Base-by-base conservation (phyloP, 2,888 invertebrate species). In the Agrotis exclamationis region DNA sequence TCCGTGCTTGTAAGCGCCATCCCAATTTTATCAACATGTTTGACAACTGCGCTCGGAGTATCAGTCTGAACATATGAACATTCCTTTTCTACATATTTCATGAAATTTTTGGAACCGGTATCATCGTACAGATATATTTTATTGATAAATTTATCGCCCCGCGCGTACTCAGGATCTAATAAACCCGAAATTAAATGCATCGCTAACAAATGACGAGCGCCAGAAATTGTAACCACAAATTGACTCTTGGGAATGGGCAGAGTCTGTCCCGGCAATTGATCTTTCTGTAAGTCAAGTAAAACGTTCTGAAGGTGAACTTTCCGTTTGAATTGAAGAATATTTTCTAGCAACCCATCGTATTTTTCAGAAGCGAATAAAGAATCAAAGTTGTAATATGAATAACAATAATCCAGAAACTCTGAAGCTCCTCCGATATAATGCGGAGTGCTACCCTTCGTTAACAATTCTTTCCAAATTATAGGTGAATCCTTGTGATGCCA, bases 391-490 rank as follows among this genome's bases (percentile, higher is more conserved):
- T 97, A 97, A 90, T 97, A 97, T 48, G 97, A 96, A 88, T 96
- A 94, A 81, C 97, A 96, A 82, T 97, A 97, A 87, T 97, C 97
- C 91, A 97, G 95, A 93, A 97, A 97, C 69, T 97, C 96, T 53
- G 95, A 90, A 5, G 96, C 92, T 59, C 96, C 96, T 11, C 97
- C 97, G n/a, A 97, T 96, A 58, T 97, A 96, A 84, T 92, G 93
- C 0, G 96, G 92, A 82, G 96, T 96, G 56, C 96, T 96, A 24
- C 97, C 97, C 83, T 94, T 93, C 87, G 95, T 91, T 64, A 96
- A 90, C 68, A 97, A 87, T 90, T 97, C 97, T 88, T 97, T 97
- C 97, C 97, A 97, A 80, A 97, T 92, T 62, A 97, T 84, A 9
- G 97, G 97, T 16, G 97, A 97, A 57, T 88, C 90, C 2, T 79